phyloP scores from a whole-genome alignment of 2,888 invertebrate species.

The Polymixis flavicincta region DNA sequence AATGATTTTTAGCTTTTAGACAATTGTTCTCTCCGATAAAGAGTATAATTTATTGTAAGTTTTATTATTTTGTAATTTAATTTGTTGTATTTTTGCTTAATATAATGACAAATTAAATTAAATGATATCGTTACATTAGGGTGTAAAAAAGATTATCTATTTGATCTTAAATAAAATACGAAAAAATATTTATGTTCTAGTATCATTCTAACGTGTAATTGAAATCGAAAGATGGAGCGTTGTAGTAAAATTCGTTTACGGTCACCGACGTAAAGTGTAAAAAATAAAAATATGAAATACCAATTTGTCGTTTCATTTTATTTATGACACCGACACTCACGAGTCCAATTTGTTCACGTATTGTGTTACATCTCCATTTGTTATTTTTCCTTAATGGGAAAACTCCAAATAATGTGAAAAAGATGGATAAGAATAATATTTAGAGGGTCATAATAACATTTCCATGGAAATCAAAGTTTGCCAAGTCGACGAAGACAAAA shows the following conservation, averaged over 20 bases:
- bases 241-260: slow-evolving; percentile 90
- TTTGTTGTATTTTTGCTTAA: slow-evolving; percentile 89
- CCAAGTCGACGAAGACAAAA: neutral
- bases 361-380: slow-evolving; percentile 31
- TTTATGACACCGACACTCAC: slow-evolving; percentile 29
- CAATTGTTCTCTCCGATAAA: slow-evolving; percentile 88
- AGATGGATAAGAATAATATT: neutral
- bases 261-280: slow-evolving; percentile 90
- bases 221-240: slow-evolving; percentile 84
- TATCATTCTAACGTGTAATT: slow-evolving; percentile 89
- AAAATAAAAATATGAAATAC: slow-evolving; percentile 89
- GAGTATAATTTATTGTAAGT: slow-evolving; percentile 87
- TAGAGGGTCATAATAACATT: too few relatives aligned
- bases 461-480: neutral
- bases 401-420: neutral
- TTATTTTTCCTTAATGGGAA: slow-evolving; percentile 17
- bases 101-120: slow-evolving; percentile 90
- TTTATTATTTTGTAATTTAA: slow-evolving; percentile 84
- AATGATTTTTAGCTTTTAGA: slow-evolving; percentile 83
- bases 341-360: slow-evolving; percentile 32
- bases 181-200: slow-evolving; percentile 91
- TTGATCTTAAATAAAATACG: slow-evolving; percentile 90
- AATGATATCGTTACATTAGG: slow-evolving; percentile 90
- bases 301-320: slow-evolving; percentile 83
- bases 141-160: slow-evolving; percentile 91